Base-by-base conservation (phyloP, 2,888 invertebrate species). In the Microctonus aethiopoides region DNA sequence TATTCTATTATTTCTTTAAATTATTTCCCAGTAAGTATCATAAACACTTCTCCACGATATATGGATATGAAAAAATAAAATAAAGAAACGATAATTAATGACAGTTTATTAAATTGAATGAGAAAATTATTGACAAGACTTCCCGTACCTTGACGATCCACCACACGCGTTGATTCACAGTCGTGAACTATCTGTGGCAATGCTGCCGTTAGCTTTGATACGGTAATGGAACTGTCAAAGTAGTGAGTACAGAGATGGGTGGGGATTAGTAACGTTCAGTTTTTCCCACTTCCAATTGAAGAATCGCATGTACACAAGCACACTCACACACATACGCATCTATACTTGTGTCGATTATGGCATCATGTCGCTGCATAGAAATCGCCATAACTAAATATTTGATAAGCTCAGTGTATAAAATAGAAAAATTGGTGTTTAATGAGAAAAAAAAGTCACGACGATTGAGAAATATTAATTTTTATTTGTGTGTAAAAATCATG, bases 171-270 rank as follows among this genome's bases (percentile, higher is more conserved):
- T 79, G 79, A 79, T 81, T 79, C 75, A 74, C 80, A 76, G 75
- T 65, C 76, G 79, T 80, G 76, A 77, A 79, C 78, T 81, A 79
- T 73, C 75, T 66, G 63, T 72, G 77, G 76, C 77, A 76, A 77
- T 78, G 75, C 78, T 75, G 80, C 82, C 82, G 82, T 80, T 81
- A 79, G 79, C 78, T 79, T 73, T 76, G 81, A 83, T 82, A 80
- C 83, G 81, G 79, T 83, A 84, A 84, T 84, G 83, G 82, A 83
- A 83, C 84, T 83, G 84, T 84, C 83, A 84, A 83, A 81, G 81
- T 78, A 78, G 65, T 54, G 46, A 46, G 46, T 46, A 16, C 16
- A n/a, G 46, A 16, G n/a, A 46, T 46, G 7, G 69, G 60, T 24
- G 68, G 62, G 75, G 79, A 78, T 79, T 78, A 79, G 80, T 76